These are phyloP conservation scores for Himalopsyche phryganea DNA, from an alignment of 1,140 invertebrate genomes.

Conservation along the genomic window DNA sequence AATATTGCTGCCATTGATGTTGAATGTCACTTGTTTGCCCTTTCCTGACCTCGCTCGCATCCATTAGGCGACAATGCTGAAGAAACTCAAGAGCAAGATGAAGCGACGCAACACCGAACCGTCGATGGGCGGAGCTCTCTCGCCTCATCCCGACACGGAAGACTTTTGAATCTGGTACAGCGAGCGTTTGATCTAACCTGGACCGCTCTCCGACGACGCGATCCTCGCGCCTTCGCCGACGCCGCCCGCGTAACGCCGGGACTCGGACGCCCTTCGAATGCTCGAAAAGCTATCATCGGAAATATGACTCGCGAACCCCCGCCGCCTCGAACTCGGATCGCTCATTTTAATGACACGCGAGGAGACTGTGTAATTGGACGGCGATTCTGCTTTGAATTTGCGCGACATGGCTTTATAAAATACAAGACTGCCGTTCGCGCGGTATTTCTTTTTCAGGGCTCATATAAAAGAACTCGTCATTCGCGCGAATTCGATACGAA, in stretches of 20 bases:
- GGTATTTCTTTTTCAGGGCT: slow-evolving; percentile 19
- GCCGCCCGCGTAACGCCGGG: slow-evolving; percentile 57
- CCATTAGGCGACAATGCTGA: slow-evolving; percentile 80
- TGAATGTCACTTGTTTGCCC: background rate
- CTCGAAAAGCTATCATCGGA: background rate
- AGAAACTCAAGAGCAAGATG: slow-evolving; percentile 92
- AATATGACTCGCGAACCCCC: too few species aligned
- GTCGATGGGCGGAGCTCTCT: slow-evolving; percentile 71
- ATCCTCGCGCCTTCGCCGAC: slow-evolving; percentile 54
- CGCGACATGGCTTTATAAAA: too few species aligned
- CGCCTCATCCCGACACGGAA: slow-evolving; percentile 41
- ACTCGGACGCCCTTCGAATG: background rate
- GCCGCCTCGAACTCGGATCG: too few species aligned
- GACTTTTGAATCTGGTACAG: slow-evolving; percentile 63
- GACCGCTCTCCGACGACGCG: slow-evolving; percentile 59
- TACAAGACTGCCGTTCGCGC: background rate
- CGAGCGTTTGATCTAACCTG: slow-evolving; percentile 61
- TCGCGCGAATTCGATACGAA: background rate
- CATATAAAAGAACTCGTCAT: slow-evolving; percentile 17
- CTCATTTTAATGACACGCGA: too few species aligned
- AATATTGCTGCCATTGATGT: slow-evolving; percentile 21
- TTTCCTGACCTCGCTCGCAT: slow-evolving; percentile 45
- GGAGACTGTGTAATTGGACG: too few species aligned
- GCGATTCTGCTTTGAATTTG: too few species aligned
- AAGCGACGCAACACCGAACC: slow-evolving; percentile 91